phyloP scores from a whole-genome alignment of 1,140 invertebrate species.

The Proales similis region DNA sequence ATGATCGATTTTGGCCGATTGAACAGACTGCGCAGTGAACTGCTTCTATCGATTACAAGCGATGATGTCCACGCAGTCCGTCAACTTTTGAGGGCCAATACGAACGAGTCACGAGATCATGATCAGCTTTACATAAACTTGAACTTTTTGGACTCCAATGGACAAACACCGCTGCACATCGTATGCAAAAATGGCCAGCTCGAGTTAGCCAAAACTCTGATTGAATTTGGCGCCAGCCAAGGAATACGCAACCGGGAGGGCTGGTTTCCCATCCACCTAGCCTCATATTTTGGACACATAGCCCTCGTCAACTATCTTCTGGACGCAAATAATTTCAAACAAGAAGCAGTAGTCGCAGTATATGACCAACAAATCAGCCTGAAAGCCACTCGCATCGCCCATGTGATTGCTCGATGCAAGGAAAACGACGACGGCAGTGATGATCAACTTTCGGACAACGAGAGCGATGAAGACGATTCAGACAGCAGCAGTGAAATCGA shows the following conservation, averaged over 20 bases:
- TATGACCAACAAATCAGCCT: no score
- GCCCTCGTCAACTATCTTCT: constrained; percentile 25
- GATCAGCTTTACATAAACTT: constrained; percentile 19
- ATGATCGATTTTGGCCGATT: constrained; percentile 35
- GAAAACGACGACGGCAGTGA: no score
- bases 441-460: no score
- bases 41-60: not conserved
- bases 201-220: constrained; percentile 6
- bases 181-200: not conserved
- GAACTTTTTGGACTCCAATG: constrained; percentile 27
- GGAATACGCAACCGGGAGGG: not conserved
- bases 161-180: constrained; percentile 24
- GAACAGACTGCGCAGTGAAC: not conserved
- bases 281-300: constrained; percentile 7
- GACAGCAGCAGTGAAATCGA: no score
- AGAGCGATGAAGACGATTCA: no score
- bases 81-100: no score
- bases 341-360: constrained; percentile 13
- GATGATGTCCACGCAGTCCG: not conserved
- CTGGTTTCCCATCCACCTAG: constrained; percentile 28
- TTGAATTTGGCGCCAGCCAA: constrained; percentile 19
- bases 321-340: constrained; percentile 8
- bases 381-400: no score
- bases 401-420: no score
- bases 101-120: no score